Evolutionary conservation across 1,140 invertebrate species (phyloP), one percentile per base, ranked within the genome.

Genomic region (Reticulitermes speratus): DNA sequence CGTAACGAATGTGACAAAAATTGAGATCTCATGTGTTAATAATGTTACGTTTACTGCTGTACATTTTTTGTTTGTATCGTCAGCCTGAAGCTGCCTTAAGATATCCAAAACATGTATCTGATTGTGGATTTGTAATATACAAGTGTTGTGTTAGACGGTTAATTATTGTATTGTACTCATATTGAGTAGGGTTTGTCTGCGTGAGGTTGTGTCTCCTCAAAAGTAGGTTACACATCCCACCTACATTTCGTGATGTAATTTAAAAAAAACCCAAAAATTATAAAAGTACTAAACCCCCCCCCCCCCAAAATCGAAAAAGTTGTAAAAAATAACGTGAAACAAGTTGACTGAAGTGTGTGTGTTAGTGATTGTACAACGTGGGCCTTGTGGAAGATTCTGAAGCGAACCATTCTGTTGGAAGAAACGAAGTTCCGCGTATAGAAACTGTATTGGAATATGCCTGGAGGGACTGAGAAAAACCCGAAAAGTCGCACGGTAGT

Each of bases 151-250:
- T 38, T 38, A 38, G 38, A 38, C 38, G 5, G 38, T 38, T 38
- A 38, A 38, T 38, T 38, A 38, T 38, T 38, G 38, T n/a, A n/a
- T n/a, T n/a, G n/a, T n/a, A n/a, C 92, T 93, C 93, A 93, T 91
- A 91, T 91, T 91, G 90, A 91, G 91, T 91, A 92, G 93, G 92
- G 93, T 92, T 91, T 91, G 90, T 93, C 91, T 90, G 92, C 91
- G 92, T 93, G 93, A 90, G 93, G 92, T 92, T 93, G 92, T 93
- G 92, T 93, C 89, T 91, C 91, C 91, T 90, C 88, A 90, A 91
- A 91, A 92, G 93, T 93, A 94, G 94, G 94, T 94, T 94, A 95
- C 95, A 96, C 95, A 96, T 95, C 95, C 94, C 94, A 95, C 94
- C 91, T 92, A 91, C 92, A 94, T 94, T 93, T 94, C 93, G 94